Evolutionary conservation across 30 jellyfish, hydroid and myxozoan species (phyloP).

Genomic region (Rhopilema esculentum): DNA sequence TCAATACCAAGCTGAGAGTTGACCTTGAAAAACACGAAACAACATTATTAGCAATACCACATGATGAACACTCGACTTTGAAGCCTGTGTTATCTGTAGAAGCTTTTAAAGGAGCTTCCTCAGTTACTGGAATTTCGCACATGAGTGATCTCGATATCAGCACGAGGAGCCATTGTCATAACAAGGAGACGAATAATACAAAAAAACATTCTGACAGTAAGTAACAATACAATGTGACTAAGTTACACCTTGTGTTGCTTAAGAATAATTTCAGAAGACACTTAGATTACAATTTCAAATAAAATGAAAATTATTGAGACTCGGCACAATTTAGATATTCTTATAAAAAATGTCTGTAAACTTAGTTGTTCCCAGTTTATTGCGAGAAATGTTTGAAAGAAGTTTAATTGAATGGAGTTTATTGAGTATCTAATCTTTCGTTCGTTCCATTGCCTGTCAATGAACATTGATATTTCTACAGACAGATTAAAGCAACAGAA

Average conservation of each 20-base stretch:
- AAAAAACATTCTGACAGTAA: background rate
- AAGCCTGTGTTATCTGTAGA: background rate
- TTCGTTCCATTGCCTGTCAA: background rate
- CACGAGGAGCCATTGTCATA: background rate
- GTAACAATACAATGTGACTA: too few relatives aligned
- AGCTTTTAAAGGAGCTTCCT: background rate
- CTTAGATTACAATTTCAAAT: too few relatives aligned
- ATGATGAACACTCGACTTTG: background rate
- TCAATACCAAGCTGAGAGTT: background rate
- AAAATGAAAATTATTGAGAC: too few relatives aligned
- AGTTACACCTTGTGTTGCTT: too few relatives aligned
- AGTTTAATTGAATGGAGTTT: too few relatives aligned
- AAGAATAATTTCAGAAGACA: too few relatives aligned
- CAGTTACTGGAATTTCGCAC: background rate
- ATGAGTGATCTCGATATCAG: background rate
- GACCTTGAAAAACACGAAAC: background rate
- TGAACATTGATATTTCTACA: background rate
- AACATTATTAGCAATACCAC: background rate
- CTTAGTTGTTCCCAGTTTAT: too few relatives aligned
- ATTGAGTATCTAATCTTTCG: background rate
- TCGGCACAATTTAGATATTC: too few relatives aligned
- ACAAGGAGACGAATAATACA: background rate
- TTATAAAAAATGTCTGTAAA: too few relatives aligned
- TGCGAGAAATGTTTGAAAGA: too few relatives aligned
- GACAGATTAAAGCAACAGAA: background rate